Evolutionary conservation across 2,888 invertebrate genomes (phyloP), one percentile per base, ranked within the genome.

Genomic region (Lathronympha strigana): DNA sequence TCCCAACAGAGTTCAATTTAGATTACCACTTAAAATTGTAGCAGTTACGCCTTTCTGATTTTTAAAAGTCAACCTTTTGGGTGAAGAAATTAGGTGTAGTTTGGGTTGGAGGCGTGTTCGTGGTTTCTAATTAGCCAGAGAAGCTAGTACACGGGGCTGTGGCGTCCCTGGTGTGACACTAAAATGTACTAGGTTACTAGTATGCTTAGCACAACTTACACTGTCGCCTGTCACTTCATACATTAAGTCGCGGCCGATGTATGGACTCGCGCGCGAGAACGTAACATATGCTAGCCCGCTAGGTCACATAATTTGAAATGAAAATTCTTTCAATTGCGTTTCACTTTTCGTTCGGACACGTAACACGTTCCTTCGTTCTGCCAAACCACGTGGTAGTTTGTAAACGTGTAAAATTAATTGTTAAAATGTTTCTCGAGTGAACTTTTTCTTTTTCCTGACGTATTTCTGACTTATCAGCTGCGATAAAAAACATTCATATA

Each of bases 81-180:
- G 8, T 28, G 6, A n/a, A 19, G n/a, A 9, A 15, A 45, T 40
- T 31, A 21, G 43, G 57, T 13, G n/a, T 19, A 19, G 19, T 19
- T 57, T 43, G 2, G 21, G 13, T 19, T 45, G 5, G 6, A 28
- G 43, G 19, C 31, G 19, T 8, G 38, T 36, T 51, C 50, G 61
- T 43, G 50, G 61, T 61, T 51, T 51, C 28, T 63, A 57, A 63
- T 55, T 66, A 49, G 54, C 61, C 38, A 8, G 45, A 55, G 57
- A 33, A 28, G 57, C 43, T 19, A 15, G 43, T 40, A 15, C 54
- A 6, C 54, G 5, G 55, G 15, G 13, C 43, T 43, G 40, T 4
- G 55, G 57, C n/a, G 45, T 31, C 54, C 54, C 38, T 8, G 47
- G 40, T 25, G 53, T 38, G 57, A 57, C 57, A 45, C 31, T 43